phyloP scores from a whole-genome alignment of 2,113 vertebrate genomes.

The Oryctolagus cuniculus region DNA sequence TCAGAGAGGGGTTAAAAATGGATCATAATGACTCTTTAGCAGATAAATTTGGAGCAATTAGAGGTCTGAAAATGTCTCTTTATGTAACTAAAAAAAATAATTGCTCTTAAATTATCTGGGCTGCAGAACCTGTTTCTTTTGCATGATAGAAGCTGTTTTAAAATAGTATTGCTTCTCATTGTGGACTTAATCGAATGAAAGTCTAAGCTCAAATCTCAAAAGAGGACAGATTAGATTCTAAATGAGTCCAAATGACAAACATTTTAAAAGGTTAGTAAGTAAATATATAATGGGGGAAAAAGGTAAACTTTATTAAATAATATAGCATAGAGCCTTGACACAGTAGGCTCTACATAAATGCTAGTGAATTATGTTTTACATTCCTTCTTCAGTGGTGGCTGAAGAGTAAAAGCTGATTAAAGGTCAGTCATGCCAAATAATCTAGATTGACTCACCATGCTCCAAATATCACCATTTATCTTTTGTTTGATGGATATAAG shows the following conservation, averaged over 20 bases:
- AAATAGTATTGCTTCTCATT: conserved; percentile 82
- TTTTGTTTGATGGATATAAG: not conserved
- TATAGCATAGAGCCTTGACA: not conserved
- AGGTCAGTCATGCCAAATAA: not conserved
- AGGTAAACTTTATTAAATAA: conserved; percentile 8
- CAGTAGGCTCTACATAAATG: not conserved
- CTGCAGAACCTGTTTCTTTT: conserved; percentile 77
- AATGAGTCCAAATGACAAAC: conserved; percentile 77
- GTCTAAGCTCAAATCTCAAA: conserved; percentile 84
- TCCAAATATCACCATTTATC: not conserved
- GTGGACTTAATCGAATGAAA: conserved; percentile 82
- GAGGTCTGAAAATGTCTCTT: conserved; percentile 83
- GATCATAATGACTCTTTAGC: conserved; percentile 84
- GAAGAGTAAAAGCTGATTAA: not conserved
- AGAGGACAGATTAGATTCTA: conserved; percentile 80
- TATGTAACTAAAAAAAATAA: conserved; percentile 86
- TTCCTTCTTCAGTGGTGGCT: not conserved
- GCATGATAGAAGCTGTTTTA: conserved; percentile 77
- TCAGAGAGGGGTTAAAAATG: conserved; percentile 87
- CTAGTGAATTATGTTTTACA: not conserved
- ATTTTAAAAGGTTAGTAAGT: conserved; percentile 77
- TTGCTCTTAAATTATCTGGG: conserved; percentile 84
- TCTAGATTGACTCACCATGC: not conserved
- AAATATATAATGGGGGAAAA: conserved; percentile 63
- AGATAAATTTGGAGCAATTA: conserved; percentile 88